Evolutionary conservation across 2,888 invertebrate species (phyloP).

Genomic region (Bursaphelenchus okinawaensis): DNA sequence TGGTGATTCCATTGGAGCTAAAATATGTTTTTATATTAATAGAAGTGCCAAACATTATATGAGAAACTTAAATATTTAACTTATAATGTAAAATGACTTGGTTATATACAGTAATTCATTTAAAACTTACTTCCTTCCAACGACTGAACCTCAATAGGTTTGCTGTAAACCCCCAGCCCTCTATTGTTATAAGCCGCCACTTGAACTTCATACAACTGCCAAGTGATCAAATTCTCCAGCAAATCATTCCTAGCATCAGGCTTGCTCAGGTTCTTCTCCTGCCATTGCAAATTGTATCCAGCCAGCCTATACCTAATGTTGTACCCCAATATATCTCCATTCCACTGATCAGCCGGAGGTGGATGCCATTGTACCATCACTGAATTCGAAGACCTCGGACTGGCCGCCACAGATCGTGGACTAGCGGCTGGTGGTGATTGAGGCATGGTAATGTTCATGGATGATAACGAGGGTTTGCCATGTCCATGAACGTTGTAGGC

Average conservation of each 20-base stretch:
- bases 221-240: constrained; percentile 86
- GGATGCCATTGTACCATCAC: constrained; percentile 94
- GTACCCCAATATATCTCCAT: constrained; percentile 89
- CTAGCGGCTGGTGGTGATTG: constrained; percentile 90
- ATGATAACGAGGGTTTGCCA: constrained; percentile 77
- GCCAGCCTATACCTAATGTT: constrained; percentile 71
- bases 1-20: constrained; percentile 83
- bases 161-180: constrained; percentile 86
- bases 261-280: constrained; percentile 81
- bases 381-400: constrained; percentile 85
- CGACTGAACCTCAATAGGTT: constrained; percentile 84
- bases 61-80: background rate
- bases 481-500: constrained; percentile 93
- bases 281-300: constrained; percentile 76
- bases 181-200: constrained; percentile 94
- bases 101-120: too few species aligned
- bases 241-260: constrained; percentile 78
- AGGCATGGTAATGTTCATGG: constrained; percentile 78
- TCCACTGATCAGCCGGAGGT: constrained; percentile 85
- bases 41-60: constrained; percentile 6
- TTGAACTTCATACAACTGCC: constrained; percentile 89
- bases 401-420: constrained; percentile 79
- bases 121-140: constrained; percentile 72
- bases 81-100: background rate
- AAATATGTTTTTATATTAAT: background rate